These are phyloP conservation scores for Myiopsitta monachus DNA, from an alignment of 2,113 vertebrate genomes.

Conservation along the genomic window DNA sequence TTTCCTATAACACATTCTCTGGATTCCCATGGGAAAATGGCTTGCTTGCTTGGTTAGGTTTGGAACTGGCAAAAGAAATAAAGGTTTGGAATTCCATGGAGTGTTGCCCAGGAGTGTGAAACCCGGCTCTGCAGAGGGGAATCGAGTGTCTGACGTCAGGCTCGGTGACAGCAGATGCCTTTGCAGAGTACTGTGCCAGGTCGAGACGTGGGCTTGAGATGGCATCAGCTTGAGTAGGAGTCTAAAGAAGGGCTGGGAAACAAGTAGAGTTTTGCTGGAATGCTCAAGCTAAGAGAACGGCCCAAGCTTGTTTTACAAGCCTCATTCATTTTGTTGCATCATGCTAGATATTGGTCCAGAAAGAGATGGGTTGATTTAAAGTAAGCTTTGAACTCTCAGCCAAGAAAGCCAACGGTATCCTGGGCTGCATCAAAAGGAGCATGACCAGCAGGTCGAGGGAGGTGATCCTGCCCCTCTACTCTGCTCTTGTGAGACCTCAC, in stretches of 20 bases:
- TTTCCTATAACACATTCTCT: neutral
- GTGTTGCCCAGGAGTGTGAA: rapidly evolving
- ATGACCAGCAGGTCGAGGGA: no score
- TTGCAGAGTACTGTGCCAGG: neutral
- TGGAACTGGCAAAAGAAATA: neutral
- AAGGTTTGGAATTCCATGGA: neutral
- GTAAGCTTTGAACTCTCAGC: neutral
- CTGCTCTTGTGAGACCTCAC: no score
- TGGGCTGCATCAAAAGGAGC: no score
- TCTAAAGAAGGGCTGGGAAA: neutral
- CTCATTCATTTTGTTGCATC: neutral
- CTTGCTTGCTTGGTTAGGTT: neutral
- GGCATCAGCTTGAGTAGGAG: neutral
- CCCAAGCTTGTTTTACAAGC: conserved; percentile 27
- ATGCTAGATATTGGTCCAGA: neutral
- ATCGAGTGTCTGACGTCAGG: neutral
- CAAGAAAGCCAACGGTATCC: no score
- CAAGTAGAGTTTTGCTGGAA: neutral
- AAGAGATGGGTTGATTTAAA: neutral
- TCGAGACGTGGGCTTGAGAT: neutral
- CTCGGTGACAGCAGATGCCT: neutral
- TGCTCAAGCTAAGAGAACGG: neutral
- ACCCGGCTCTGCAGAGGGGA: neutral
- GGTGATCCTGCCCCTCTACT: no score
- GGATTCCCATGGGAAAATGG: conserved; percentile 7